Conservation (phyloP, 1,140 invertebrate species). For the Xylocopa sonorina region DNA sequence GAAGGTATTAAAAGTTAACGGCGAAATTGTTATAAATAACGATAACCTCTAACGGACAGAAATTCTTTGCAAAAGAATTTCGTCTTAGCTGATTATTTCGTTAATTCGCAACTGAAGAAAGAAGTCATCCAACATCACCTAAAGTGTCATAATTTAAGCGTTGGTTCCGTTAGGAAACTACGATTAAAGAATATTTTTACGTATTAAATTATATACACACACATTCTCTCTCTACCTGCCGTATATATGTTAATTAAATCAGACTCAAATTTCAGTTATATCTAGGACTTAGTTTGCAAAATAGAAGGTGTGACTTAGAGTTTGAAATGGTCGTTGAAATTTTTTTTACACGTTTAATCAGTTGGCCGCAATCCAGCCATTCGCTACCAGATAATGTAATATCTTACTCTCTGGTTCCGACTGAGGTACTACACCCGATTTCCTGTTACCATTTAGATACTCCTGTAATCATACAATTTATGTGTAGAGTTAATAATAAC, state of each 20-base stretch:
- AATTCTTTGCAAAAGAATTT: no score
- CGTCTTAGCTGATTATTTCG: not conserved
- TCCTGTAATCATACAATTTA: slow-evolving; percentile 71
- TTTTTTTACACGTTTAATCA: slow-evolving; percentile 66
- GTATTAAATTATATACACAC: slow-evolving; percentile 32
- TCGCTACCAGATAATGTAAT: slow-evolving; percentile 80
- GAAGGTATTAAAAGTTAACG: not conserved
- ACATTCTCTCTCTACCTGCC: slow-evolving; percentile 40
- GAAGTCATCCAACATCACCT: not conserved
- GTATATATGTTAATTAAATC: slow-evolving; percentile 53
- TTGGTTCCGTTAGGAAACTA: not conserved
- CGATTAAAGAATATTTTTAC: slow-evolving; percentile 30
- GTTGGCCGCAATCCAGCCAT: slow-evolving; percentile 81
- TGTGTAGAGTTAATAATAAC: slow-evolving; percentile 11
- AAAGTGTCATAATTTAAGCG: not conserved
- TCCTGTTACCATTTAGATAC: slow-evolving; percentile 80
- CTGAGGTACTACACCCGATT: slow-evolving; percentile 76
- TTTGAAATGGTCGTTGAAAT: slow-evolving; percentile 64
- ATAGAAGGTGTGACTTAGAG: slow-evolving; percentile 75
- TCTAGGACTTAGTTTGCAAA: slow-evolving; percentile 69
- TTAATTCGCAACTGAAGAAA: not conserved
- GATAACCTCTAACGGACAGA: not conserved
- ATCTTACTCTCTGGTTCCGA: slow-evolving; percentile 81
- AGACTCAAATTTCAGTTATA: slow-evolving; percentile 61
- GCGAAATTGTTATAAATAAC: not conserved